Evolutionary conservation across 35 echinoderm and acorn worm genomes (phyloP).

Genomic region (Holothuria glaberrima): DNA sequence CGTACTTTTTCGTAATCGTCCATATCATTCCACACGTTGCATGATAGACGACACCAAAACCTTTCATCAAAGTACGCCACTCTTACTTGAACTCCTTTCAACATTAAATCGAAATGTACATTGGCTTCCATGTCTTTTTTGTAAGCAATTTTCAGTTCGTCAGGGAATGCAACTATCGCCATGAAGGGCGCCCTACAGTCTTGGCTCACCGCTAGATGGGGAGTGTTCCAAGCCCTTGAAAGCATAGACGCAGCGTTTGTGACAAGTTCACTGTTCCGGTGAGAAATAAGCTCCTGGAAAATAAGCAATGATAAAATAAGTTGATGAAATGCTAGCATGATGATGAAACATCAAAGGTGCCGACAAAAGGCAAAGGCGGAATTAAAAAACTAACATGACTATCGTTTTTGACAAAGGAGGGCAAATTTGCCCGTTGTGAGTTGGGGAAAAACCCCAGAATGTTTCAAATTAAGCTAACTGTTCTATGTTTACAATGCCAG

Average conservation of each 20-base stretch:
- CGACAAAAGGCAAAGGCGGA: no score
- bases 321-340: no score
- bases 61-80: neutral
- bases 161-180: slow-evolving; percentile 71
- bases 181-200: slow-evolving; percentile 77
- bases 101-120: neutral
- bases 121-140: neutral
- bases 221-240: slow-evolving; percentile 68
- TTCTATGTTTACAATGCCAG: no score
- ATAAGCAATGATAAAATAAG: neutral
- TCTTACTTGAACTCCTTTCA: neutral
- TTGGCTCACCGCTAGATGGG: slow-evolving; percentile 22
- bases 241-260: slow-evolving; percentile 76
- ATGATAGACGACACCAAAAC: neutral
- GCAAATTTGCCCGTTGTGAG: no score
- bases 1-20: slow-evolving; percentile 21
- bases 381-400: no score
- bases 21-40: slow-evolving; percentile 10
- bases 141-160: neutral
- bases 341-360: no score
- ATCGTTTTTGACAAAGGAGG: no score
- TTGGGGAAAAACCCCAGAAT: no score
- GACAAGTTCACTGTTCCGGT: neutral
- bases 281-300: neutral
- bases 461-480: no score